These are phyloP conservation scores for Brachionus rubens DNA, from an alignment of 1,140 invertebrate genomes.

Conservation along the genomic window DNA sequence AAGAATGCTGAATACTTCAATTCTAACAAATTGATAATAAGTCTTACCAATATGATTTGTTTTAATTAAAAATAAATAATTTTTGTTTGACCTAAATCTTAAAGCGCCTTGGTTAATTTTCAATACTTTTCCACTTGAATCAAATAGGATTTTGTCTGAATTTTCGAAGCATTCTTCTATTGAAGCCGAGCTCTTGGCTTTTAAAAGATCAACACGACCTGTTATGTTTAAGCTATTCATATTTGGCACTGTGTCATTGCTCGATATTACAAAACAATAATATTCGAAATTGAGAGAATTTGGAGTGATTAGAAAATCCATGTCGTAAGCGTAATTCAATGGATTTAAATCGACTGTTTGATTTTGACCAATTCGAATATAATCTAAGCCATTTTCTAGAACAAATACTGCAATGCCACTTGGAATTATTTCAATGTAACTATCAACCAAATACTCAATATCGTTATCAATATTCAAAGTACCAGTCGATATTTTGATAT, in stretches of 20 bases:
- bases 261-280: no score
- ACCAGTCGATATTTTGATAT: not conserved
- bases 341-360: slow-evolving; percentile 25
- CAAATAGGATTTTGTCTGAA: not conserved
- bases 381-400: slow-evolving; percentile 14
- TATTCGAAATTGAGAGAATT: not conserved
- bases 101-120: not conserved
- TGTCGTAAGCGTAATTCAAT: slow-evolving; percentile 21
- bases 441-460: not conserved
- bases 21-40: no score
- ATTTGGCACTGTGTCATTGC: not conserved
- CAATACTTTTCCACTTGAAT: not conserved
- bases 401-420: slow-evolving; percentile 21
- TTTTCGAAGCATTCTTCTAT: not conserved
- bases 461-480: not conserved
- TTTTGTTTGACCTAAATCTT: not conserved
- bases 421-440: slow-evolving; percentile 2
- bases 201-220: not conserved
- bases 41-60: not conserved
- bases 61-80: not conserved
- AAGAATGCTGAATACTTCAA: not conserved
- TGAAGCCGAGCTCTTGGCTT: not conserved
- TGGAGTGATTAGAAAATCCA: slow-evolving; percentile 6
- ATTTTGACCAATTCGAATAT: slow-evolving; percentile 6
- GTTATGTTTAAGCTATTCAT: not conserved